These are phyloP conservation scores for Halotydeus destructor DNA, from an alignment of 1,140 invertebrate species.

Conservation along the genomic window DNA sequence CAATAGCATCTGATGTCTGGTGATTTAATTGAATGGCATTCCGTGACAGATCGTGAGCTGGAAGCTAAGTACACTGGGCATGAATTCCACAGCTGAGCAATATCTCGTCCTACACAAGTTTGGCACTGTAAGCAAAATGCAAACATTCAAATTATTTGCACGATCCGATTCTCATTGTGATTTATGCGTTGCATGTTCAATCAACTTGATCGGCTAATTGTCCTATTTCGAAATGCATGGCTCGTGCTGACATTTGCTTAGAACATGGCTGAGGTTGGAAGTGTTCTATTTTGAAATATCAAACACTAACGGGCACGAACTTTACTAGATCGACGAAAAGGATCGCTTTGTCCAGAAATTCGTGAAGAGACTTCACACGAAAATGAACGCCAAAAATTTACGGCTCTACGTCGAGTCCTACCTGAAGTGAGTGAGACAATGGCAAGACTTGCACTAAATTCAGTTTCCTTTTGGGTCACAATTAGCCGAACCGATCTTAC, in stretches of 20 bases:
- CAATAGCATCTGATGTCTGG: background rate
- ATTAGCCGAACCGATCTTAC: constrained; percentile 12
- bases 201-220: no score
- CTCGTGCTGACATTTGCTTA: no score
- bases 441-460: background rate
- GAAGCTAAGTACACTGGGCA: constrained; percentile 23
- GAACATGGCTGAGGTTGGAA: constrained; percentile 8
- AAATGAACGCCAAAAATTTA: constrained; percentile 30
- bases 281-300: background rate
- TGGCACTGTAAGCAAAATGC: constrained; percentile 26
- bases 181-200: no score
- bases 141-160: constrained; percentile 5
- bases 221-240: no score
- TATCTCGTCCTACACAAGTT: constrained; percentile 33
- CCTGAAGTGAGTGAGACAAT: constrained; percentile 8
- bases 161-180: no score
- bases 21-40: background rate
- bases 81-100: constrained; percentile 26
- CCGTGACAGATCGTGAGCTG: constrained; percentile 24
- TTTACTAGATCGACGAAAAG: no score
- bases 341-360: constrained; percentile 24
- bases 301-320: no score
- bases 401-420: constrained; percentile 13
- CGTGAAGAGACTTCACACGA: constrained; percentile 26
- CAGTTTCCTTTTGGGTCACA: constrained; percentile 3